A percentile compares a stretch with the other conserved stretches of the same genome.
Evolutionary conservation across 23 tunicate species (phyloP).

Genomic region (Halocynthia aurantium): DNA sequence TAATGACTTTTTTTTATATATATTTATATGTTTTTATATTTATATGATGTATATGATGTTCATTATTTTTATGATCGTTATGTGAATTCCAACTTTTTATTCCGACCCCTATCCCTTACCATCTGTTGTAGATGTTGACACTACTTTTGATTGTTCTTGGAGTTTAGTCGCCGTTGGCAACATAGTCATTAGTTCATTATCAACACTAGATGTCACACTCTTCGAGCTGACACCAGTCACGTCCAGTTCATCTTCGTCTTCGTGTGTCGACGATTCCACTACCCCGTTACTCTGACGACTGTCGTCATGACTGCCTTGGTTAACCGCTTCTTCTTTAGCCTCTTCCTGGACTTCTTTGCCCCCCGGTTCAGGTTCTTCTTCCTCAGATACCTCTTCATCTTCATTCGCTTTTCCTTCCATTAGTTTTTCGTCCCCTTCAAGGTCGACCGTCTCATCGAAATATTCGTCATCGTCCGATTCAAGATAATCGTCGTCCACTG

Average conservation of each 20-base stretch:
- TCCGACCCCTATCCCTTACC: too few relatives aligned
- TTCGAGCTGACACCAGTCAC: neutral
- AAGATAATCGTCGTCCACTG: constrained; percentile 19
- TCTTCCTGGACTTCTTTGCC: neutral
- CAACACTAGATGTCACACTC: constrained; percentile 1
- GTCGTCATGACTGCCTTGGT: constrained; percentile 20
- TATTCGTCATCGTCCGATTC: constrained; percentile 16
- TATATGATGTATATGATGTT: too few relatives aligned
- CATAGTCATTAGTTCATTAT: neutral
- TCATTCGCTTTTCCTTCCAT: constrained; percentile 13
- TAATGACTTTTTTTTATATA: too few relatives aligned
- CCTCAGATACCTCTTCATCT: neutral
- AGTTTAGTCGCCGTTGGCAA: constrained; percentile 1
- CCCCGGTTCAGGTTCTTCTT: constrained; percentile 11
- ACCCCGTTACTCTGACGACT: constrained; percentile 31
- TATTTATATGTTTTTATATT: too few relatives aligned
- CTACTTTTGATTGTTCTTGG: constrained; percentile 27
- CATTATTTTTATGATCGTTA: too few relatives aligned
- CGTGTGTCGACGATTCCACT: constrained; percentile 18
- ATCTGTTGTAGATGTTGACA: constrained; percentile 5
- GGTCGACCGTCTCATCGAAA: constrained; percentile 5
- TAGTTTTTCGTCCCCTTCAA: constrained; percentile 6
- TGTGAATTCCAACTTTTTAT: too few relatives aligned
- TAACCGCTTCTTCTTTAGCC: neutral
- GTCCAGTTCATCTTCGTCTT: neutral